Evolutionary conservation across 2,888 invertebrate genomes (phyloP).

Genomic region (Pecten maximus): DNA sequence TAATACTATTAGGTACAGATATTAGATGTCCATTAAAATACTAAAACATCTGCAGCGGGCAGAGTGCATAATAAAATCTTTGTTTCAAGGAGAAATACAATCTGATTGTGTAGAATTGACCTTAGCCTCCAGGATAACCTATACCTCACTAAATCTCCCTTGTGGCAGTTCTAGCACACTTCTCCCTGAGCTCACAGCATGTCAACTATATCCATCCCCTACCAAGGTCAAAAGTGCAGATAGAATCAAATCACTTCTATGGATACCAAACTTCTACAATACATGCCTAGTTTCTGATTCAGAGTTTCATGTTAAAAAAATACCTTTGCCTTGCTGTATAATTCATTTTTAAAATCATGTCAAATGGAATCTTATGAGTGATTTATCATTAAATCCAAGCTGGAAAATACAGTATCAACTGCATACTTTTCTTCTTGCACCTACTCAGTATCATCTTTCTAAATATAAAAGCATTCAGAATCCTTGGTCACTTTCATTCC

Average conservation of each 20-base stretch:
- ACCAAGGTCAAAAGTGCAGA: constrained; percentile 30
- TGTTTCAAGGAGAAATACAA: not conserved
- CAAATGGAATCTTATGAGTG: no score
- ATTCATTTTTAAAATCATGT: no score
- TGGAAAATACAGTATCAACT: no score
- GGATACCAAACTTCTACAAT: not conserved
- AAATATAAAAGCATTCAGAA: no score
- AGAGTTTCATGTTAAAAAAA: no score
- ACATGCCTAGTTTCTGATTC: not conserved
- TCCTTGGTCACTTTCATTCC: no score
- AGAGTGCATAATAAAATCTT: not conserved
- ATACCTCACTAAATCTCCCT: not conserved
- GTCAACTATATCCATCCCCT: not conserved
- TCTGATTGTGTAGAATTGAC: not conserved
- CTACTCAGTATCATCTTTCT: no score
- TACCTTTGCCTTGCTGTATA: no score
- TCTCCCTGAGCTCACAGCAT: not conserved
- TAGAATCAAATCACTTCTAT: not conserved
- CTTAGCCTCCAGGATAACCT: not conserved
- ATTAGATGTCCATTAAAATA: not conserved
- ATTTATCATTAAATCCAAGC: no score
- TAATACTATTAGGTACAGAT: not conserved
- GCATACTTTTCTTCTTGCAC: no score
- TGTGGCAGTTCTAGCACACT: constrained; percentile 17
- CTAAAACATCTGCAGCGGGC: not conserved